Percentiles rank a stretch among this genome's conserved stretches.
Evolutionary conservation across 1,140 invertebrate species (phyloP).

Genomic region (Dinothrombium tinctorium): DNA sequence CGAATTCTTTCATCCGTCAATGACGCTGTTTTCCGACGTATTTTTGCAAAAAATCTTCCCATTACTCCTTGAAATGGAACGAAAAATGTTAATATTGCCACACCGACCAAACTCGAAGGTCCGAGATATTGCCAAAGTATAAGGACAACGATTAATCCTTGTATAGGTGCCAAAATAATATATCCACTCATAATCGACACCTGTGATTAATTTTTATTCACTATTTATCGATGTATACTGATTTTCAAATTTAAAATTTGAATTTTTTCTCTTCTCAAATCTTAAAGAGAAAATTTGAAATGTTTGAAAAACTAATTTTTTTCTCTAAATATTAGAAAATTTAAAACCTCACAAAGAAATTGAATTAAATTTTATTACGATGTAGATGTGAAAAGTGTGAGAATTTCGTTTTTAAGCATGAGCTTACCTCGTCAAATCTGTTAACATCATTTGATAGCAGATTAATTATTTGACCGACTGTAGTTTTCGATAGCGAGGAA

Average conservation of each 20-base stretch:
- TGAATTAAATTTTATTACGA: neutral
- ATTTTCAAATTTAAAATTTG: neutral
- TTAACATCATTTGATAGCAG: slow-evolving; percentile 56
- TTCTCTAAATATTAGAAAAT: too few relatives aligned
- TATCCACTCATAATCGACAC: slow-evolving; percentile 11
- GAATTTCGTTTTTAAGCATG: neutral
- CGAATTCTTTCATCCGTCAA: slow-evolving; percentile 7
- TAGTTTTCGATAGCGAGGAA: slow-evolving; percentile 43
- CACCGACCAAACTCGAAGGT: slow-evolving; percentile 21
- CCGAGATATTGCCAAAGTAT: slow-evolving; percentile 18
- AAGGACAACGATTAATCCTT: slow-evolving; percentile 27
- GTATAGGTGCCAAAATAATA: slow-evolving; percentile 39
- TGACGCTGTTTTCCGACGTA: neutral
- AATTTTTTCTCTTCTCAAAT: neutral
- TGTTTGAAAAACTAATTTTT: neutral
- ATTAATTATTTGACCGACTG: slow-evolving; percentile 69
- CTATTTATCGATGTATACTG: neutral
- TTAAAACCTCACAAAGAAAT: too few relatives aligned
- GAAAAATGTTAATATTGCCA: slow-evolving; percentile 22
- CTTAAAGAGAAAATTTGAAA: too few relatives aligned
- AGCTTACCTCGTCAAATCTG: slow-evolving; percentile 11
- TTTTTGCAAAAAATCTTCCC: slow-evolving; percentile 17
- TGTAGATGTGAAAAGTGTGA: too few relatives aligned
- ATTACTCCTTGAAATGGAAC: slow-evolving; percentile 24
- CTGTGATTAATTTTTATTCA: slow-evolving; percentile 21